These are phyloP conservation scores for Microchirus variegatus DNA, from an alignment of 2,797 vertebrate species.

Conservation along the genomic window DNA sequence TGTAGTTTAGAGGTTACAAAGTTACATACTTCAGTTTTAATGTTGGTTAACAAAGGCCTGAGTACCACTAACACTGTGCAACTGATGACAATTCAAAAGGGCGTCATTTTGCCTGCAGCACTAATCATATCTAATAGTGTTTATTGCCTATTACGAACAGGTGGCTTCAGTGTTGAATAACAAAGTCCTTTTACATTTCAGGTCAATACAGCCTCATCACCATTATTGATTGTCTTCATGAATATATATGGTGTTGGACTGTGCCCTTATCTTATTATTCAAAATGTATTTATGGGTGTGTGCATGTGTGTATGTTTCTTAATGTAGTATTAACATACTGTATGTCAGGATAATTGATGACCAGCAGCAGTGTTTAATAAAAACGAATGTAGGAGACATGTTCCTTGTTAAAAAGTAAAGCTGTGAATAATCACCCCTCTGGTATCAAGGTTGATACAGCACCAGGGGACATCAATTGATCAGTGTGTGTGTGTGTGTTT, in stretches of 20 bases:
- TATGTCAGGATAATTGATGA: conserved; percentile 35
- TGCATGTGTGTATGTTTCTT: background rate
- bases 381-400: conserved; percentile 29
- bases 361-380: conserved; percentile 16
- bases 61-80: too few relatives aligned
- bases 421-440: conserved; percentile 37
- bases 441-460: conserved; percentile 31
- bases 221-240: conserved; percentile 24
- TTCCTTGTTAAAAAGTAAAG: conserved; percentile 33
- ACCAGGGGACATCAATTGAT: conserved; percentile 28
- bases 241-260: conserved; percentile 17
- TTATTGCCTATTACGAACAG: conserved; percentile 18
- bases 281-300: background rate
- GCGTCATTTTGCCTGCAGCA: background rate
- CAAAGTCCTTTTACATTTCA: conserved; percentile 22
- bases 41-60: too few relatives aligned
- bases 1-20: too few relatives aligned
- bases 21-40: too few relatives aligned
- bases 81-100: background rate
- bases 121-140: conserved; percentile 1
- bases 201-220: conserved; percentile 28
- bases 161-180: conserved; percentile 5
- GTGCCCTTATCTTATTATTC: too few relatives aligned
- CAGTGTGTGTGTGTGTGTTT: conserved; percentile 5
- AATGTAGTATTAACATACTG: conserved; percentile 8